These are phyloP conservation scores for Pseudopleuronectes americanus DNA, from an alignment of 2,797 vertebrate species.

Conservation along the genomic window DNA sequence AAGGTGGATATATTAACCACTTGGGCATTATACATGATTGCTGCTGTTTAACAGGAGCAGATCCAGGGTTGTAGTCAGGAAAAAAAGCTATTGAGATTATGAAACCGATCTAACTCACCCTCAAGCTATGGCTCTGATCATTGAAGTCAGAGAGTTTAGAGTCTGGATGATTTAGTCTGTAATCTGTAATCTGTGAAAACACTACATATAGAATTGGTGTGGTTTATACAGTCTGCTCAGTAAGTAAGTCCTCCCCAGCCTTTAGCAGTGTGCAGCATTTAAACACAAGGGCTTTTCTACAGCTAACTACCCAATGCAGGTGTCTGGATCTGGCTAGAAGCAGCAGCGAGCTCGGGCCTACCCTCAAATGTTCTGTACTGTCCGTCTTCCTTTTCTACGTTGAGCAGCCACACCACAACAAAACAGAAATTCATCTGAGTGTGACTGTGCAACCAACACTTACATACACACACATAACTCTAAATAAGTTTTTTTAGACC, in stretches of 20 bases:
- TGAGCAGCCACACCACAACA: slow-evolving; percentile 83
- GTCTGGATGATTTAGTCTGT: too few relatives aligned
- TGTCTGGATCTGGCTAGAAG: slow-evolving; percentile 7
- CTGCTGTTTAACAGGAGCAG: too few relatives aligned
- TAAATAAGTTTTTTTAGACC: too few relatives aligned
- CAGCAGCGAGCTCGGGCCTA: slow-evolving; percentile 39
- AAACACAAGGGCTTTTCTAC: slow-evolving; percentile 13
- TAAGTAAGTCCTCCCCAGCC: slow-evolving; percentile 26
- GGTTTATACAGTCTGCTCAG: slow-evolving; percentile 3
- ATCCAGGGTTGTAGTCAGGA: too few relatives aligned
- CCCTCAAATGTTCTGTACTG: slow-evolving; percentile 74
- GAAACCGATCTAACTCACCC: too few relatives aligned
- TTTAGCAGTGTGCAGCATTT: not conserved
- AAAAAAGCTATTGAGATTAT: too few relatives aligned
- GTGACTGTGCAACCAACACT: slow-evolving; percentile 53
- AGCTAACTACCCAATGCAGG: slow-evolving; percentile 4
- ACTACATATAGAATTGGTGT: not conserved
- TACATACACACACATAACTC: not conserved
- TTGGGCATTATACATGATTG: too few relatives aligned
- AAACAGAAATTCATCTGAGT: slow-evolving; percentile 74
- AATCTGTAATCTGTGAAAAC: not conserved
- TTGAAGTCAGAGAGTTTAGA: too few relatives aligned
- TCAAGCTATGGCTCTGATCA: too few relatives aligned
- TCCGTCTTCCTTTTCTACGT: slow-evolving; percentile 89
- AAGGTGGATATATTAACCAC: too few relatives aligned